These are phyloP conservation scores for Taeniopygia guttata DNA, from an alignment of 2,797 vertebrate genomes.

Conservation along the genomic window DNA sequence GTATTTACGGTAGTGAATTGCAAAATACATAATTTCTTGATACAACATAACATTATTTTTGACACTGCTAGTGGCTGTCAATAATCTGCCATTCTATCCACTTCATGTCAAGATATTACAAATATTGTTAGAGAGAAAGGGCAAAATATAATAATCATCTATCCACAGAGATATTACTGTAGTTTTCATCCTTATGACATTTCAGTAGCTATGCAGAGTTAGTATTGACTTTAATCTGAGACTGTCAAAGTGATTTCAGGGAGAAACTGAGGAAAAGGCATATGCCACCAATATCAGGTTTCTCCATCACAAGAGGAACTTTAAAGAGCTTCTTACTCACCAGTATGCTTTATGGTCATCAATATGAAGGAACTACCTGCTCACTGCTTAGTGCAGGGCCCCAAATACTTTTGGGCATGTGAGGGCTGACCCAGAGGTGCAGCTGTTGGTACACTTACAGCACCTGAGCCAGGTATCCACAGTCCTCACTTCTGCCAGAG, in stretches of 20 bases:
- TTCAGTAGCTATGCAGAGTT: neutral
- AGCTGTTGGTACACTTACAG: neutral
- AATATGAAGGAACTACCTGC: neutral
- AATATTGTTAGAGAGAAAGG: neutral
- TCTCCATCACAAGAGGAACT: neutral
- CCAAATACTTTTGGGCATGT: neutral
- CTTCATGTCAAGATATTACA: slow-evolving; percentile 77
- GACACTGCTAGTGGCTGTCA: slow-evolving; percentile 64
- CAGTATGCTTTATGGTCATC: neutral
- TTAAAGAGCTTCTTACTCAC: neutral
- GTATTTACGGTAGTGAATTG: neutral
- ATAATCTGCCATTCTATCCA: slow-evolving; percentile 74
- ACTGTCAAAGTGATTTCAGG: neutral
- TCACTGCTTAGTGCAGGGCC: neutral
- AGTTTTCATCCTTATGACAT: neutral
- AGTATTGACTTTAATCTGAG: neutral
- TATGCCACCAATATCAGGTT: neutral
- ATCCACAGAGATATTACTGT: neutral
- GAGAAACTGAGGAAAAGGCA: neutral
- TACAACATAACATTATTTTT: slow-evolving; percentile 59
- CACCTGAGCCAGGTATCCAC: neutral
- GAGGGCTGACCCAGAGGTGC: neutral
- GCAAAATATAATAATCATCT: neutral
- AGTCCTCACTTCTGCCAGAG: neutral
- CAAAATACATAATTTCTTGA: neutral